Evolutionary conservation across 2,113 vertebrate genomes (phyloP).

Genomic region (Ancistrus triradiatus): DNA sequence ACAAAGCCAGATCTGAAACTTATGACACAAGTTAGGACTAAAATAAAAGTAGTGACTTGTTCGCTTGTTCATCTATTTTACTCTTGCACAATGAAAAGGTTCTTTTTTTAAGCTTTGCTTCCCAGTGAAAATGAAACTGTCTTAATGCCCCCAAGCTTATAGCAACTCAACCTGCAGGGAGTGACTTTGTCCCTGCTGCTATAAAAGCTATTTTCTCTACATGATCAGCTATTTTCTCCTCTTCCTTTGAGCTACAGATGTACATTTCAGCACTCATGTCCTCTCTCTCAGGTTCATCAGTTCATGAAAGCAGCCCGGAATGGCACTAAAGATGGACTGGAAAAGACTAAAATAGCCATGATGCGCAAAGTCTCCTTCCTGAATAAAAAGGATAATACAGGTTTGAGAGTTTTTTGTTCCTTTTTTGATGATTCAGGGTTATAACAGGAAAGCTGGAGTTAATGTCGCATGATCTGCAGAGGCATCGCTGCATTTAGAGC

Average conservation of each 20-base stretch:
- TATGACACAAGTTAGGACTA: no score
- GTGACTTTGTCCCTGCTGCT: constrained; percentile 23
- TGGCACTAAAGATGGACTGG: constrained; percentile 82
- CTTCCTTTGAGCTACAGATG: constrained; percentile 9
- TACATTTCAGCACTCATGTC: constrained; percentile 6
- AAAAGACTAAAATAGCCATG: constrained; percentile 80
- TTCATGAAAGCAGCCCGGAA: constrained; percentile 82
- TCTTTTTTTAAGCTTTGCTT: constrained; percentile 15
- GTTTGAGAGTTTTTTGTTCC: constrained; percentile 52
- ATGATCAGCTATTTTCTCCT: constrained; percentile 8
- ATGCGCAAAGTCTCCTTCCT: constrained; percentile 81
- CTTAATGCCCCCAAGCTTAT: constrained; percentile 13
- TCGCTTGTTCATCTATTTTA: neutral
- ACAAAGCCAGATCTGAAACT: neutral
- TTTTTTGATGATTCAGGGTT: constrained; percentile 6
- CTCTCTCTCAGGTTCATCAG: constrained; percentile 74
- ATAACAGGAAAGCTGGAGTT: neutral
- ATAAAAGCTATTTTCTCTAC: constrained; percentile 17
- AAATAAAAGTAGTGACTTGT: neutral
- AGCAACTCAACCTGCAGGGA: constrained; percentile 23
- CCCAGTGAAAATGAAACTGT: constrained; percentile 33
- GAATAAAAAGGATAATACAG: constrained; percentile 72
- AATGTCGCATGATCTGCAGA: no score
- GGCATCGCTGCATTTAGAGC: no score
- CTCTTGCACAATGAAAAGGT: neutral